Evolutionary conservation across 2,797 vertebrate species (phyloP).

Genomic region (Anas georgica): DNA sequence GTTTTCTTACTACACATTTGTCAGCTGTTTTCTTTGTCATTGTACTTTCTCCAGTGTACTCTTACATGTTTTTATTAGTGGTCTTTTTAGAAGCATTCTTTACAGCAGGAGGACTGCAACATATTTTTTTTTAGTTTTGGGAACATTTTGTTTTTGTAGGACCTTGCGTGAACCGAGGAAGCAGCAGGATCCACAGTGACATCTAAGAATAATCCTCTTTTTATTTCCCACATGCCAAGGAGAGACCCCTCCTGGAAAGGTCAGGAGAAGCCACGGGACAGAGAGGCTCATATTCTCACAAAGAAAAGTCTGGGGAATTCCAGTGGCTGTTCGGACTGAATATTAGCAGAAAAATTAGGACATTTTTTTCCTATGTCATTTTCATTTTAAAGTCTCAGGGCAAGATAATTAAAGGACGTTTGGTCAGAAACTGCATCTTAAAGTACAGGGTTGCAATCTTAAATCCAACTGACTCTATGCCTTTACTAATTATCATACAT

Average conservation of each 20-base stretch:
- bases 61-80: not conserved
- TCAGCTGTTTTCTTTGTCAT: not conserved
- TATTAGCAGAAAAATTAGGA: not conserved
- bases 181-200: not conserved
- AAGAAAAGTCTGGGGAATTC: not conserved
- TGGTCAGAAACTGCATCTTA: not conserved
- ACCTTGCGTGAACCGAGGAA: not conserved
- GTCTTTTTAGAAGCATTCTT: not conserved
- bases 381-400: not conserved
- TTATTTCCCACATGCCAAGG: not conserved
- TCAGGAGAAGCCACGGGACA: slow-evolving; percentile 1
- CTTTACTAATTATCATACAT: not conserved
- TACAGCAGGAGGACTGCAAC: not conserved
- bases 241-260: not conserved
- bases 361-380: not conserved
- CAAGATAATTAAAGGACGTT: not conserved
- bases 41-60: not conserved
- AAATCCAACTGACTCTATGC: not conserved
- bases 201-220: slow-evolving; percentile 27
- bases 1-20: not conserved
- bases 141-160: not conserved
- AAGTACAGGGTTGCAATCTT: not conserved
- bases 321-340: not conserved
- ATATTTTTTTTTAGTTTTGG: not conserved
- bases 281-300: not conserved